phyloP scores from a whole-genome alignment of 2,797 vertebrate species.

The Varecia variegata region DNA sequence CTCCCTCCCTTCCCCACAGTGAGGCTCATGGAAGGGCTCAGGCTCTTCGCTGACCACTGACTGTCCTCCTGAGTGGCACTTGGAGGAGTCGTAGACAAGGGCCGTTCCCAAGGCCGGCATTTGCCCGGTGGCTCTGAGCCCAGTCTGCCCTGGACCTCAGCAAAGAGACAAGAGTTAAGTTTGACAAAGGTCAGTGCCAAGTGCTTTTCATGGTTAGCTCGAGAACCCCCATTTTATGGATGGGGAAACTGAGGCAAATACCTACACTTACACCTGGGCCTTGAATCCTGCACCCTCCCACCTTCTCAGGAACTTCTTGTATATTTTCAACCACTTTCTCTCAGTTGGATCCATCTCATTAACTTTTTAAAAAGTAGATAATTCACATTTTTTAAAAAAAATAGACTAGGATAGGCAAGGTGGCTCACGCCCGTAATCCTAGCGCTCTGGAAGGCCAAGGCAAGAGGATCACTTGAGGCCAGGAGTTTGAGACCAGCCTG shows the following conservation, averaged over 20 bases:
- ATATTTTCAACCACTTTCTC: background rate
- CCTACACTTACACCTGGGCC: background rate
- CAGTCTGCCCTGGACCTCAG: background rate
- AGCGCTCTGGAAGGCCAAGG: no score
- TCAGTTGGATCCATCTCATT: background rate
- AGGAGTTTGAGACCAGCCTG: no score
- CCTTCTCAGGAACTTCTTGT: background rate
- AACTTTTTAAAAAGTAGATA: background rate
- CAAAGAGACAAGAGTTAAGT: background rate
- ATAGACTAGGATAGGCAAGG: no score
- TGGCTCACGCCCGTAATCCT: no score
- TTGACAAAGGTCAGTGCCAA: background rate
- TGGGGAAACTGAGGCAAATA: background rate
- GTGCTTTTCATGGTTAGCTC: background rate
- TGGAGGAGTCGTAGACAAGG: background rate
- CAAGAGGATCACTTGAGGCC: no score
- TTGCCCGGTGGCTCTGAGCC: background rate
- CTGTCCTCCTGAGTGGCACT: background rate
- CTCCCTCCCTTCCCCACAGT: background rate
- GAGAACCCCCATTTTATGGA: background rate
- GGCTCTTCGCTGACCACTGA: background rate
- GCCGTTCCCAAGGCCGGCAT: accelerated
- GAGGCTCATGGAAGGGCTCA: background rate
- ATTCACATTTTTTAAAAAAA: background rate
- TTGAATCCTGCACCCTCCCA: background rate